Evolutionary conservation across 2,888 invertebrate genomes (phyloP), one percentile per base, ranked within the genome.

Genomic region (Patella depressa): DNA sequence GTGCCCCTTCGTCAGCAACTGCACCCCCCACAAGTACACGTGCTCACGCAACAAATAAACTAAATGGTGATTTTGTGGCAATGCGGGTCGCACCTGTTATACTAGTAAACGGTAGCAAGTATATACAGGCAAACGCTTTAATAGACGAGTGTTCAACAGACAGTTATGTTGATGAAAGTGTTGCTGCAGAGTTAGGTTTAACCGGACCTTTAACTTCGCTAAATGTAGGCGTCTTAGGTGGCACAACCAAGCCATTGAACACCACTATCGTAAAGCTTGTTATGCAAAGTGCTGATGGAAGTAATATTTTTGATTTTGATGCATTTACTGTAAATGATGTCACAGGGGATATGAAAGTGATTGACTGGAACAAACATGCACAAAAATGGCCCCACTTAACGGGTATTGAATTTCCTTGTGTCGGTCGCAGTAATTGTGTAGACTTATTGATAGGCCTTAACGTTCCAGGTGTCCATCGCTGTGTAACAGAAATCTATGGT

Each of bases 381-480:
- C n/a, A 65, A 17, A 34, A 75, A 12, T 77, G 77, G 77, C n/a
- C 29, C 45, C 77, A 77, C 15, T 19, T 77, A 55, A 14, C 19
- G n/a, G 45, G 45, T 57, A 77, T 77, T 59, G 53, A 24, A 34
- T 77, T 77, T 34, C 69, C 55, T 17, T 11, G 70, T 54, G 15
- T 73, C 59, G 45, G 29, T 65, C 14, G 24, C 73, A 71, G 76
- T 71, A n/a, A 55, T 54, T 24, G 24, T 17, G 65, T 77, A 7
- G 77, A 77, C 53, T 17, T 77, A 19, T 65, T 77, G 53, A 77
- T 77, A 19, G 77, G 74, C 15, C 55, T 59, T 17, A 74, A 77
- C 34, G 45, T 76, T 12, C 19, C 74, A 45, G 74, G 55, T 17
- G n/a, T 75, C 15, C 76, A 77, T 19, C 59, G 45, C 19, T 34